Evolutionary conservation across 2,113 vertebrate genomes (phyloP), one percentile per base, ranked within the genome.

Genomic region (Ictidomys tridecemlineatus): DNA sequence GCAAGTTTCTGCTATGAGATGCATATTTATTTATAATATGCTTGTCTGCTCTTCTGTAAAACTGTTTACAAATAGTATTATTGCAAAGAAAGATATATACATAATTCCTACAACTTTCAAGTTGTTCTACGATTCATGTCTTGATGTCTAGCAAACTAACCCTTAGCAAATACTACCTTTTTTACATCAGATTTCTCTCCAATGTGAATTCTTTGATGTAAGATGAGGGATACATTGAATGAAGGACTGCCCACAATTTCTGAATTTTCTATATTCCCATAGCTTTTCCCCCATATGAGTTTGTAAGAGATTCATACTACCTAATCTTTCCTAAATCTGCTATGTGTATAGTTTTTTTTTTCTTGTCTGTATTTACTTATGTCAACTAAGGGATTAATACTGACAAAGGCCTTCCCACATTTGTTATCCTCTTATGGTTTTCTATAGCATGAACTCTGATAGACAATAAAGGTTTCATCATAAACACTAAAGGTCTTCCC

Each of bases 151-250:
- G 34, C 65, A 85, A 97, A 88, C 9, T 74, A 85, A 11, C 63
- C 48, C 12, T 84, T 79, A 65, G 37, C 84, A 37, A 96, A 98
- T 8, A 85, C 39, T 94, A 56, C 77, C 96, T n/a, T 90, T 87
- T 2, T 89, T 91, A 79, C 24, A 96, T 73, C 80, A 3, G 89
- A 87, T 77, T 95, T 97, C 48, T 96, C 82, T 98, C 98, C 98
- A 0, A 98, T 98, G 95, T 99, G 98, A 28, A 98, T 98, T 48
- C 98, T 98, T 37, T 98, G 95, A 95, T 98, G 98, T 34, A 87
- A 34, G 84, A 79, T 70, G 26, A 97, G 11, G 97, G 97, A 63
- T 97, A 96, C 5, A 97, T 96, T 97, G 96, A 96, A 98, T 78
- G 51, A 91, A 89, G 89, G 97, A 98, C 82, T 98, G 98, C 0